Percentiles rank a stretch among this genome's conserved stretches.
phyloP scores from a whole-genome alignment of 2,113 vertebrate species.

The Propithecus coquereli region DNA sequence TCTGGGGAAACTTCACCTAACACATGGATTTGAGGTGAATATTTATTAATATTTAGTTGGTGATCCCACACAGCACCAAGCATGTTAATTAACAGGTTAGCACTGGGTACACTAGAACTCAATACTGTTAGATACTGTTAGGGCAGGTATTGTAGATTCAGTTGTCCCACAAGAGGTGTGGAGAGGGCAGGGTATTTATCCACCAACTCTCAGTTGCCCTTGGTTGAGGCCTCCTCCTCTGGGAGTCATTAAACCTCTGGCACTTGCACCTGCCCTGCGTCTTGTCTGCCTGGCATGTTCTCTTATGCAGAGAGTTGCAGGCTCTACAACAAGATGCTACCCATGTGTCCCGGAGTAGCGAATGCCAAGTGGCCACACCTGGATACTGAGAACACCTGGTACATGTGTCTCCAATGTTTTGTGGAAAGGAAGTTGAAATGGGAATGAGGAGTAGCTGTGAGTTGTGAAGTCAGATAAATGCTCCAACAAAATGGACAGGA shows the following conservation, averaged over 20 bases:
- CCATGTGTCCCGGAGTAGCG: neutral
- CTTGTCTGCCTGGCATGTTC: neutral
- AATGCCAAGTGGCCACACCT: too few relatives aligned
- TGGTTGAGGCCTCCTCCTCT: neutral
- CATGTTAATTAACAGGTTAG: neutral
- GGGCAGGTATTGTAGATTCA: fast-evolving
- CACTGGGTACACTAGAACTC: neutral
- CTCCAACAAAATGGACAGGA: neutral
- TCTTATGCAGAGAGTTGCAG: neutral
- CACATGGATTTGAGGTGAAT: neutral
- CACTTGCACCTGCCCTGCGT: neutral
- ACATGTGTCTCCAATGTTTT: neutral
- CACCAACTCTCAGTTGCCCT: fast-evolving
- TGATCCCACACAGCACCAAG: neutral
- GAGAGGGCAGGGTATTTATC: neutral
- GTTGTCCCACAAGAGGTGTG: neutral
- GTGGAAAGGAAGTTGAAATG: neutral
- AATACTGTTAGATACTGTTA: neutral
- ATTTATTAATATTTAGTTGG: neutral
- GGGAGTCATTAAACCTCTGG: fast-evolving
- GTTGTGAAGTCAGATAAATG: neutral
- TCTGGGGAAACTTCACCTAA: too few relatives aligned
- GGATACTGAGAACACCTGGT: neutral
- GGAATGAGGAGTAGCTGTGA: neutral
- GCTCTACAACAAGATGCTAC: neutral